Evolutionary conservation across 2,797 vertebrate genomes (phyloP), one percentile per base, ranked within the genome.

Genomic region (Danio kyathit): DNA sequence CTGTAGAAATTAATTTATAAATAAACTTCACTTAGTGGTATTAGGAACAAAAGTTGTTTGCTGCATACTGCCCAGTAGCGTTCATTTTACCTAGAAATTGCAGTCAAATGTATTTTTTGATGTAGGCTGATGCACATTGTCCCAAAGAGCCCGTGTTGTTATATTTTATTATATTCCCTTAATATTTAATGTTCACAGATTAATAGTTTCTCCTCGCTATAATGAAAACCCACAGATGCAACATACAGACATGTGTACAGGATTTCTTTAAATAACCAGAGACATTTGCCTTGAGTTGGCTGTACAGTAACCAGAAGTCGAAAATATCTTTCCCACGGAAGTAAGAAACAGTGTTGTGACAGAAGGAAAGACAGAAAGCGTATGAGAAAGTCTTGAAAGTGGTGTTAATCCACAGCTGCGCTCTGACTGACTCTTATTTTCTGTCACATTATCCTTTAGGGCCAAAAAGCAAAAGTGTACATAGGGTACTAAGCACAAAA

Each of bases 241-340:
- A 66, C 66, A 41, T 17, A 71, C n/a, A 74, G 43, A 67, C 29
- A 40, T 49, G 61, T 43, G 71, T 79, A 82, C 44, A 81, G 52
- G 64, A 52, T 66, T 61, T 88, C 76, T 85, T 85, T 82, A 88
- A 90, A 90, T 87, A 90, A 85, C 78, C 61, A 51, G 76, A 72
- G 73, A 86, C 85, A 86, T 84, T 86, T 89, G 74, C 29, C 29
- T 29, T 29, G 82, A 3, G 73, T 29, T 81, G 57, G 43, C 60
- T 72, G 59, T 67, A 60, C 60, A 80, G 46, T 61, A 76, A 71
- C 74, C 51, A 19, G 52, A 41, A 57, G 59, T 67, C 67, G 82
- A 41, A 14, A 21, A 85, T 87, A 87, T 87, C 83, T 86, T 86
- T 82, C 57, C 77, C 44, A 82, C 54, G 5, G 67, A 59, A 17